These are phyloP conservation scores for Polyommatus icarus DNA, from an alignment of 2,888 invertebrate genomes.

Conservation along the genomic window DNA sequence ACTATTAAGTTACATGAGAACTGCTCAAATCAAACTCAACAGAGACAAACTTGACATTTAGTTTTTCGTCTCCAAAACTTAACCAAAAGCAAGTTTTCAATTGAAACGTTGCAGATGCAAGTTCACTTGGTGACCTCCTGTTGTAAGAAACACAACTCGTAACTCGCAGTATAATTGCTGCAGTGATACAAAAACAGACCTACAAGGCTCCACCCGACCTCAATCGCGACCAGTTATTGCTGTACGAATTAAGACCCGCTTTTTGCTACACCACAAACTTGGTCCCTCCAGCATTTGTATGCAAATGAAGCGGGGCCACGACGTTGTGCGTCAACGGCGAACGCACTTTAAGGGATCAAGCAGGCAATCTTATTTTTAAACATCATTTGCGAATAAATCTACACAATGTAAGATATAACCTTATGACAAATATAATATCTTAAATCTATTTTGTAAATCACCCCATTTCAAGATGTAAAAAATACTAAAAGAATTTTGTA, in stretches of 20 bases:
- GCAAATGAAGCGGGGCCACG: constrained; percentile 74
- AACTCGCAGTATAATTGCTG: constrained; percentile 12
- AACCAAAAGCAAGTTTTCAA: neutral
- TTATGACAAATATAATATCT: too few relatives aligned
- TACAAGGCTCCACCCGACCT: constrained; percentile 45
- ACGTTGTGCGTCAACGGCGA: neutral
- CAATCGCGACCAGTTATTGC: constrained; percentile 68
- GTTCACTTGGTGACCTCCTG: neutral
- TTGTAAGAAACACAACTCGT: neutral
- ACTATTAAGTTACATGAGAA: neutral
- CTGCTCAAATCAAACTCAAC: neutral
- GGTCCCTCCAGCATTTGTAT: constrained; percentile 68
- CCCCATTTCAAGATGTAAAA: too few relatives aligned
- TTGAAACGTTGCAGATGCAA: constrained; percentile 4
- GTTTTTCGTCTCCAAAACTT: constrained; percentile 3
- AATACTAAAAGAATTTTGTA: too few relatives aligned
- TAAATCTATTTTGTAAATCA: too few relatives aligned
- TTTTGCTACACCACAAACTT: constrained; percentile 75
- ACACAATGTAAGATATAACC: too few relatives aligned
- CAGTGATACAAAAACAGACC: constrained; percentile 18
- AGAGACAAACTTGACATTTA: neutral
- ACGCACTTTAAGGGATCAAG: neutral
- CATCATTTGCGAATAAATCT: neutral
- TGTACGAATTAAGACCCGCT: constrained; percentile 69
- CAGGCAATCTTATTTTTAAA: neutral